Evolutionary conservation across 2,888 invertebrate species (phyloP), one percentile per base, ranked within the genome.

Genomic region (Drosophila ezoana): DNA sequence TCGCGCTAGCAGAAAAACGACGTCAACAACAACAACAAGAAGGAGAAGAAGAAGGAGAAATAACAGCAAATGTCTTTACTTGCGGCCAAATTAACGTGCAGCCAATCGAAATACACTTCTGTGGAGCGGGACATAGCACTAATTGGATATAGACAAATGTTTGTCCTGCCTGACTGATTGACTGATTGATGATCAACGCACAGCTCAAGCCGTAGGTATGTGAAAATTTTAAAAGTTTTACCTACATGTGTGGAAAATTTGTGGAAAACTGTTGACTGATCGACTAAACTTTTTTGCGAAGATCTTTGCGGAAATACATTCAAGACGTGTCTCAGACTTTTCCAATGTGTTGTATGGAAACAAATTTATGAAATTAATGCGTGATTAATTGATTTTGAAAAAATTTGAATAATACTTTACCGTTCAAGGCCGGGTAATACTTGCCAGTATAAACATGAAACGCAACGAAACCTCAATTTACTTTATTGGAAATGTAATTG

Each of bases 41-140:
- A 53, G 4, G 45, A 28, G 23, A 58, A 53, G 4, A 49, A 28
- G 23, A 6, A 23, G 28, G 28, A 35, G 40, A 53, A 56, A 54
- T 53, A 41, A 54, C 57, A 72, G 44, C 49, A 69, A 45, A 61
- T 43, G 61, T 74, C 49, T 60, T 74, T 48, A 62, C 74, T 58
- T 61, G 51, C 61, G 45, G 63, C 14, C 54, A 76, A 72, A 64
- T 72, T 72, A 76, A 61, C 71, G 54, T 54, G 47, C 38, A 40
- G 60, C 49, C 60, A 73, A 61, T 67, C 60, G 43, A 9, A 54
- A 69, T 43, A 64, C 57, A 57, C 74, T 52, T 18, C 28, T 1
- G 32, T 18, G 6, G 49, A 49, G 18, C 13, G 13, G 28, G 13
- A 13, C 37, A 71, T 11, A 41, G 0, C 38, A 47, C 23, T 13